A percentile compares a stretch with the other conserved stretches of the same genome.
phyloP scores from a whole-genome alignment of 92 coral and sea anemone genomes.

The Epizoanthus ramosus region DNA sequence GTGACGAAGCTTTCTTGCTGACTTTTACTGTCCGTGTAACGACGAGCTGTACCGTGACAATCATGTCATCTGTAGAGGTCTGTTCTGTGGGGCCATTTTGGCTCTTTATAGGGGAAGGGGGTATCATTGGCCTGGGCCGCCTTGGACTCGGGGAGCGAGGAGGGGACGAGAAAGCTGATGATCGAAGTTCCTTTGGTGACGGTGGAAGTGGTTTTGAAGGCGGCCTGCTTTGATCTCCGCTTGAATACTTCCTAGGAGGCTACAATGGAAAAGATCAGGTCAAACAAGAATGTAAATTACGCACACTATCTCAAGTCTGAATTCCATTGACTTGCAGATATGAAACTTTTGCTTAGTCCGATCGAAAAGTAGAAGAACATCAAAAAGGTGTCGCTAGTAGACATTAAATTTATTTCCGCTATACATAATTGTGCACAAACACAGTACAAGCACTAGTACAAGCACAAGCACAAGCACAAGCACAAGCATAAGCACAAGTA shows the following conservation, averaged over 20 bases:
- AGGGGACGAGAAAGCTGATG: slow-evolving; percentile 1
- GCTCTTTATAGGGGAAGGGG: slow-evolving; percentile 22
- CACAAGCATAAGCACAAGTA: no score
- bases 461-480: no score
- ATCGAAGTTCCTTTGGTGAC: slow-evolving; percentile 50
- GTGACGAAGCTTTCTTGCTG: slow-evolving; percentile 53
- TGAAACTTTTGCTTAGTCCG: no score
- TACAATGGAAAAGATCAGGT: neutral
- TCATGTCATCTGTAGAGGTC: slow-evolving; percentile 48
- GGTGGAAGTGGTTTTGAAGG: slow-evolving; percentile 88
- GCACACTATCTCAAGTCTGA: no score
- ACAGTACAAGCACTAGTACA: no score
- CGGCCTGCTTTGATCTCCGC: slow-evolving; percentile 63
- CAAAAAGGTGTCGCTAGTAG: no score
- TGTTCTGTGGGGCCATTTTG: slow-evolving; percentile 27
- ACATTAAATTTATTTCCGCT: no score
- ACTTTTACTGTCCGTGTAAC: slow-evolving; percentile 81
- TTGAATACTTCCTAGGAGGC: slow-evolving; percentile 27
- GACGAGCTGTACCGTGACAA: slow-evolving; percentile 77
- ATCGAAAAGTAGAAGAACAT: no score
- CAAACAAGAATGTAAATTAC: neutral
- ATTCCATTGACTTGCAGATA: no score
- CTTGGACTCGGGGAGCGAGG: slow-evolving; percentile 16
- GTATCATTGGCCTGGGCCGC: slow-evolving; percentile 25
- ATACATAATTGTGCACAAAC: no score